Evolutionary conservation across 2,113 vertebrate genomes (phyloP).

Genomic region (Seriola quinqueradiata): DNA sequence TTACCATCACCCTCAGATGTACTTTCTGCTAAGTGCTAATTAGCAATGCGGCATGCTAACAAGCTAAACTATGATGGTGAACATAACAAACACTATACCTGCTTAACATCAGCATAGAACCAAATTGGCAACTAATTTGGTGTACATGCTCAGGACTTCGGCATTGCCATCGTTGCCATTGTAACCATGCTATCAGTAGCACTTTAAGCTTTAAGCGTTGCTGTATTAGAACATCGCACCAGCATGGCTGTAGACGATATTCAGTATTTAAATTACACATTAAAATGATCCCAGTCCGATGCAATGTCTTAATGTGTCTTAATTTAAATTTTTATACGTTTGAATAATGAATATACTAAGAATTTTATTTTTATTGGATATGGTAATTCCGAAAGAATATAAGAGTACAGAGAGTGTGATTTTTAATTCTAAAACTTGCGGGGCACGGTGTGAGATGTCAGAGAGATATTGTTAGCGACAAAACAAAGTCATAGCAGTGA

Average conservation of each 20-base stretch:
- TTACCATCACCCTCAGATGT: too few species aligned
- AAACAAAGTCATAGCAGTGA: slow-evolving; percentile 54
- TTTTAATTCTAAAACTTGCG: slow-evolving; percentile 13
- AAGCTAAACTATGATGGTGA: not conserved
- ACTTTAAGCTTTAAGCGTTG: not conserved
- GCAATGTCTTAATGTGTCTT: not conserved
- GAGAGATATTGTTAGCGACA: not conserved
- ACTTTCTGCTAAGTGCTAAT: too few species aligned
- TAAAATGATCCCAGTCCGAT: not conserved
- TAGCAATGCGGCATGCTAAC: not conserved
- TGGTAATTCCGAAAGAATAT: not conserved
- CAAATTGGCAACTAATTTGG: too few species aligned
- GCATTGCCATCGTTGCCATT: not conserved
- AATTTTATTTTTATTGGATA: not conserved
- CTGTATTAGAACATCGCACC: not conserved
- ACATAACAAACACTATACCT: too few species aligned
- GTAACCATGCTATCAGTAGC: not conserved
- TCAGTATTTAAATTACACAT: not conserved
- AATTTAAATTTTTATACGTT: too few species aligned
- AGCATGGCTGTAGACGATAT: not conserved
- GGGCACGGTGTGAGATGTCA: not conserved
- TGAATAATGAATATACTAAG: too few species aligned
- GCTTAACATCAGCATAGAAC: too few species aligned
- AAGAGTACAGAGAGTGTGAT: not conserved
- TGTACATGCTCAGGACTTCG: too few species aligned